Conservation (phyloP, 2,797 vertebrate species). For the Hypotaenidia okinawae region DNA sequence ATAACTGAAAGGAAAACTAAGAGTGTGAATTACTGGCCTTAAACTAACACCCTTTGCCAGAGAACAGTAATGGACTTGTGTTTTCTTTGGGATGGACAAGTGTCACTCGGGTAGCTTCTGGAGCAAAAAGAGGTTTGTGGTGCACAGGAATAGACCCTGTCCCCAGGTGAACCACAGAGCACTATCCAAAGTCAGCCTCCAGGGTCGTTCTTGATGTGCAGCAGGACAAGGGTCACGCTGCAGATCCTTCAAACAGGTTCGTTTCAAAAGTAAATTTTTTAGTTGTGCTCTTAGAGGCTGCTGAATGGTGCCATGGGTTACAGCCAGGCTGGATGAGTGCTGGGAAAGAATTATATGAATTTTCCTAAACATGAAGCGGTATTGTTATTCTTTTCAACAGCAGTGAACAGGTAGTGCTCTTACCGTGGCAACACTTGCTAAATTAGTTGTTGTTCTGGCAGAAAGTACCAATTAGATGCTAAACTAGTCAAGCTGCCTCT, state of each 20-base stretch:
- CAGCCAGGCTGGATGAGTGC: not conserved
- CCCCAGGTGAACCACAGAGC: not conserved
- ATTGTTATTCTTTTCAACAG: not conserved
- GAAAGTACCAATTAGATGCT: not conserved
- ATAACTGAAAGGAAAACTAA: not conserved
- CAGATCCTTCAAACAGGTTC: not conserved
- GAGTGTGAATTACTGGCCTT: not conserved
- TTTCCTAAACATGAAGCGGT: not conserved
- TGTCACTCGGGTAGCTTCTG: not conserved
- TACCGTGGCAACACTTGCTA: not conserved
- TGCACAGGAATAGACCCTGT: not conserved
- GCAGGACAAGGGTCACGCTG: not conserved
- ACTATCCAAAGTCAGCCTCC: not conserved
- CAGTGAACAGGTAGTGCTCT: not conserved
- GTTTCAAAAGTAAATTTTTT: not conserved
- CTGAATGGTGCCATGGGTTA: not conserved
- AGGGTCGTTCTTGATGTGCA: not conserved
- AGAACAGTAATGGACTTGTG: not conserved
- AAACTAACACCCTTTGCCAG: not conserved
- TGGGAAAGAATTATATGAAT: not conserved
- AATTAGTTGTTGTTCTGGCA: too few species aligned
- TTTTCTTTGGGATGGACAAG: not conserved
- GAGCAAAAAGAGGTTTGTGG: not conserved
- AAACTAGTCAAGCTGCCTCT: not conserved
- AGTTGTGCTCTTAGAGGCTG: not conserved